Evolutionary conservation across 2,888 invertebrate species (phyloP).

Genomic region (Acrobasis suavella): DNA sequence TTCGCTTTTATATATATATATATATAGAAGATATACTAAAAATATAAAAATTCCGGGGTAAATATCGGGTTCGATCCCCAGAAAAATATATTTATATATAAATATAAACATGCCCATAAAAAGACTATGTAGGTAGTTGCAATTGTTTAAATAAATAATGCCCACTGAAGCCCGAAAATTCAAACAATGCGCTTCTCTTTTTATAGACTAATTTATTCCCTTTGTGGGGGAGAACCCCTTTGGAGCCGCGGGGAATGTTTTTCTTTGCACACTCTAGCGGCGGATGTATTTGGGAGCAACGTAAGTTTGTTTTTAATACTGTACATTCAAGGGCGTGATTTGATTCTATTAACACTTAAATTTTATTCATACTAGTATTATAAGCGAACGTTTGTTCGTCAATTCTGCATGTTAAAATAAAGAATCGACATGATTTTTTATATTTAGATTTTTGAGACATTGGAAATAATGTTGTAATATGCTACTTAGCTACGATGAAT

Average conservation of each 20-base stretch:
- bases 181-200: slow-evolving; percentile 15
- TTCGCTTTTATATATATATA: too few species aligned
- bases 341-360: neutral
- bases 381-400: too few species aligned
- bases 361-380: too few species aligned
- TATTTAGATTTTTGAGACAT: too few species aligned
- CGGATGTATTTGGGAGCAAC: slow-evolving; percentile 19
- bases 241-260: slow-evolving; percentile 8
- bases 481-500: too few species aligned
- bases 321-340: slow-evolving; percentile 15
- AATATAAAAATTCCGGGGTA: too few species aligned
- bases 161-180: slow-evolving; percentile 6
- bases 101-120: neutral
- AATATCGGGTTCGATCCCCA: too few species aligned
- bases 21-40: too few species aligned
- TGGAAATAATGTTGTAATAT: too few species aligned
- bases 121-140: neutral
- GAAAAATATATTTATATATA: too few species aligned
- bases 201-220: slow-evolving; percentile 16
- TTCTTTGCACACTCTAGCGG: slow-evolving; percentile 14
- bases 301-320: slow-evolving; percentile 15
- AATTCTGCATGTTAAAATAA: too few species aligned
- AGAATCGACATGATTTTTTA: too few species aligned
- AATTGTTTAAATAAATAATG: neutral
- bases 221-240: slow-evolving; percentile 16